phyloP scores from a whole-genome alignment of 2,888 invertebrate species.

The Pachycephus smyrnensis region DNA sequence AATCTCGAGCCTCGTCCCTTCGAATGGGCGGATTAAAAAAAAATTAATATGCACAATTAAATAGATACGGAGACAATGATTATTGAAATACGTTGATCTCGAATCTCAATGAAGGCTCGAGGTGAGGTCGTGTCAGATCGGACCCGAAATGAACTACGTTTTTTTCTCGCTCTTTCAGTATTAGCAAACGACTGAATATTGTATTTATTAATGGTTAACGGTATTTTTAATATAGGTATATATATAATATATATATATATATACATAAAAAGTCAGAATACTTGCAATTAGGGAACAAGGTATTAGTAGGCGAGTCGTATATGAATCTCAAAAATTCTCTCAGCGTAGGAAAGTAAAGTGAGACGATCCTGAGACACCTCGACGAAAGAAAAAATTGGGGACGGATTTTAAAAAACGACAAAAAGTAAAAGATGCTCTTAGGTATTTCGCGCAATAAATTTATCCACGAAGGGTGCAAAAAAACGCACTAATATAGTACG shows the following conservation, averaged over 20 bases:
- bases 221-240: constrained; percentile 35
- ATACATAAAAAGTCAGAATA: constrained; percentile 37
- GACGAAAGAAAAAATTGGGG: neutral
- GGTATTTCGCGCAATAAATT: neutral
- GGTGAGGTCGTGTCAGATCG: neutral
- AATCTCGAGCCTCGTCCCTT: neutral
- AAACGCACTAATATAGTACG: neutral
- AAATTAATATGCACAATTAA: neutral
- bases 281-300: constrained; percentile 50
- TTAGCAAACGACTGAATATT: constrained; percentile 53
- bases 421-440: neutral
- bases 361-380: neutral
- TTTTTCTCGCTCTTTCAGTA: constrained; percentile 35
- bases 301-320: constrained; percentile 32
- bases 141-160: neutral
- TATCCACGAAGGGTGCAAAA: neutral
- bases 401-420: neutral
- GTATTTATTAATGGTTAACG: constrained; percentile 43
- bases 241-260: constrained; percentile 27
- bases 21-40: neutral
- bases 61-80: neutral
- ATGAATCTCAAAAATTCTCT: neutral
- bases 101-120: neutral
- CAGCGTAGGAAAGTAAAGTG: neutral
- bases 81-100: neutral